phyloP scores from a whole-genome alignment of 2,113 vertebrate species.

The Puffinus mauretanicus region DNA sequence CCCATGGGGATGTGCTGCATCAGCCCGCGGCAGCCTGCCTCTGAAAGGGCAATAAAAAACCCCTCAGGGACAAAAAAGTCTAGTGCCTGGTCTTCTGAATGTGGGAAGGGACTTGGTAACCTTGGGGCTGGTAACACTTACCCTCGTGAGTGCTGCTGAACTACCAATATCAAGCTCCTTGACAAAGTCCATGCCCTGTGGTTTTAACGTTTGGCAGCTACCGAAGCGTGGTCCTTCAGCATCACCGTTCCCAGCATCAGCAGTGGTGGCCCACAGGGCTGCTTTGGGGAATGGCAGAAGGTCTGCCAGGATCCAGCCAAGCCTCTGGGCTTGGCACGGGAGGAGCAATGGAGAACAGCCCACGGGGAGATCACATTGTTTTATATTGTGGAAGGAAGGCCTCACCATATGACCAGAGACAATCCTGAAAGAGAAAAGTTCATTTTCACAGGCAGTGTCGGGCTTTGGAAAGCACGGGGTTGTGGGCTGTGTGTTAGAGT shows the following conservation, averaged over 20 bases:
- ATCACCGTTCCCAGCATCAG: neutral
- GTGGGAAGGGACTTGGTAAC: too few species aligned
- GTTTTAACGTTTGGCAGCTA: neutral
- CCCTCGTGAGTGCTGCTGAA: neutral
- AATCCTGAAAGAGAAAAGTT: neutral
- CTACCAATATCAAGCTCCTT: fast-evolving
- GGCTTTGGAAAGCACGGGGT: neutral
- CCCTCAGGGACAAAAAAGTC: fast-evolving
- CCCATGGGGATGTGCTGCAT: fast-evolving
- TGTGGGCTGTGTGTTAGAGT: neutral
- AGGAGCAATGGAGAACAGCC: neutral
- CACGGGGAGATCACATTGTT: fast-evolving
- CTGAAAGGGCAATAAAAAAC: neutral
- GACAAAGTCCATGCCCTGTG: neutral
- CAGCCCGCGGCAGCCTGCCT: neutral
- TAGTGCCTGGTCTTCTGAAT: neutral
- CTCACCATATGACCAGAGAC: too few species aligned
- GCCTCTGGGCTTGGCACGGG: neutral
- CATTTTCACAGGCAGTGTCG: neutral
- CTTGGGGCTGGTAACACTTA: fast-evolving
- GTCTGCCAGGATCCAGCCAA: neutral
- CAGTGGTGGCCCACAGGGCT: neutral
- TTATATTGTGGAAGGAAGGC: neutral
- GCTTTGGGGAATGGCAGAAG: neutral
- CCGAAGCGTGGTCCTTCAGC: fast-evolving